phyloP scores from a whole-genome alignment of 2,113 vertebrate genomes.

The Dascyllus trimaculatus region DNA sequence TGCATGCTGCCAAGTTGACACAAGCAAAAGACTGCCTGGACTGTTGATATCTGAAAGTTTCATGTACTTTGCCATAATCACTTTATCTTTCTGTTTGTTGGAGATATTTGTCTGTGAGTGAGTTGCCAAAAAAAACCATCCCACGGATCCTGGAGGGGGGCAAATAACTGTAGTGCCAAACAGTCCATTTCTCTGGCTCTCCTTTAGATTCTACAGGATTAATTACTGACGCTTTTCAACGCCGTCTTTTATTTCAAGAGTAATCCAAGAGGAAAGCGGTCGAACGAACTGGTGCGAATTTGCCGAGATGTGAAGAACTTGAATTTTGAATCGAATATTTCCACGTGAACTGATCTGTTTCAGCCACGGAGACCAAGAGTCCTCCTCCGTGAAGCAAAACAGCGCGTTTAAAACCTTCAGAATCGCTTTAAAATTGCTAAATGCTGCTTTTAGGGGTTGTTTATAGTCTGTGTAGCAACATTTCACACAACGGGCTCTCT shows the following conservation, averaged over 20 bases:
- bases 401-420: neutral
- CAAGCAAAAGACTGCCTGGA: constrained; percentile 67
- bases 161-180: constrained; percentile 40
- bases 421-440: constrained; percentile 21
- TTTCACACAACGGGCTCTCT: constrained; percentile 21
- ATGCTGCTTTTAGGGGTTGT: constrained; percentile 21
- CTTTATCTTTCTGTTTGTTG: constrained; percentile 48
- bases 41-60: constrained; percentile 64
- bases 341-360: constrained; percentile 42
- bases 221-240: neutral
- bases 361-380: constrained; percentile 4
- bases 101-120: constrained; percentile 46
- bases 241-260: constrained; percentile 17
- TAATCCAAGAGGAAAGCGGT: neutral
- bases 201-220: constrained; percentile 21
- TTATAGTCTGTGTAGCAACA: constrained; percentile 52
- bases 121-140: constrained; percentile 42
- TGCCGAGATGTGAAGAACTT: constrained; percentile 52
- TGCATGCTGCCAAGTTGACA: constrained; percentile 80
- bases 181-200: constrained; percentile 29
- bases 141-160: neutral
- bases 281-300: constrained; percentile 34
- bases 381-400: constrained; percentile 13
- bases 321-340: constrained; percentile 72
- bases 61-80: constrained; percentile 44